These are phyloP conservation scores for Aphidius colemani DNA, from an alignment of 2,888 invertebrate genomes.

Conservation along the genomic window DNA sequence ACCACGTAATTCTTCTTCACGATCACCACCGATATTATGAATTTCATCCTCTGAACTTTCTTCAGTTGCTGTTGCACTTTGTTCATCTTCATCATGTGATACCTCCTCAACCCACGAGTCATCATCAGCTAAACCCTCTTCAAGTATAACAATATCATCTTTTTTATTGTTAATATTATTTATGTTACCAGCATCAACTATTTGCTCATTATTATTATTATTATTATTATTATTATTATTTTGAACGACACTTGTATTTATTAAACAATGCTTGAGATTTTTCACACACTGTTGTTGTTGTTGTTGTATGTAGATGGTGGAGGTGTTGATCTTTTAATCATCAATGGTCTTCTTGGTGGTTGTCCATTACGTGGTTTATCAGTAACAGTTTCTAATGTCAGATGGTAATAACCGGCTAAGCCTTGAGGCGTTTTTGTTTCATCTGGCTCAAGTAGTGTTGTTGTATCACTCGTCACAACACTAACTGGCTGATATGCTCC, in stretches of 20 bases:
- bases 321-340: constrained; percentile 46
- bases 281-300: constrained; percentile 42
- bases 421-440: constrained; percentile 66
- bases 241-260: constrained; percentile 18
- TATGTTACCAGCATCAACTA: background rate
- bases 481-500: constrained; percentile 68
- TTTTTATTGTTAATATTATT: constrained; percentile 65
- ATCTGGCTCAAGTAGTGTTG: constrained; percentile 67
- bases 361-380: constrained; percentile 45
- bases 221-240: background rate
- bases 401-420: constrained; percentile 59
- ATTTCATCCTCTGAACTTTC: constrained; percentile 76
- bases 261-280: constrained; percentile 20
- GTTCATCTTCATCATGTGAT: constrained; percentile 76
- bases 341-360: constrained; percentile 49
- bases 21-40: constrained; percentile 62
- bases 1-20: constrained; percentile 81
- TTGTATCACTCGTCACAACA: constrained; percentile 77
- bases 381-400: constrained; percentile 56
- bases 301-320: constrained; percentile 32
- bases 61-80: constrained; percentile 68
- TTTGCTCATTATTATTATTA: constrained; percentile 8
- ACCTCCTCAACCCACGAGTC: constrained; percentile 92
- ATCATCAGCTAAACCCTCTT: constrained; percentile 87
- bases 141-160: constrained; percentile 71